Conservation (phyloP, 2,888 invertebrate species). For the Trileptium ribeirensis region DNA sequence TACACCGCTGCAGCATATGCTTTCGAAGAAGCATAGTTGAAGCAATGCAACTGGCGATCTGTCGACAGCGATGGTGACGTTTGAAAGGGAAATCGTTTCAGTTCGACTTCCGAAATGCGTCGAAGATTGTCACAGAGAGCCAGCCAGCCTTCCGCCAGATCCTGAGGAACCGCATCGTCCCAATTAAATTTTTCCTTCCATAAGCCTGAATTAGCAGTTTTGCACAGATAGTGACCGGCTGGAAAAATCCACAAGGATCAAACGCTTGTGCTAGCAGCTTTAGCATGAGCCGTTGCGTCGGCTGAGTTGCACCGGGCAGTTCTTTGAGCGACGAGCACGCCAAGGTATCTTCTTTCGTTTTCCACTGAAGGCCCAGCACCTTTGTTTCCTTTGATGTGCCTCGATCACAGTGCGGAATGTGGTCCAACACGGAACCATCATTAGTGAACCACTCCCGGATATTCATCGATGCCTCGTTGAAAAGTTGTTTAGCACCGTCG, state of each 20-base stretch:
- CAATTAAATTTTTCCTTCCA: conserved; percentile 38
- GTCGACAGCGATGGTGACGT: neutral
- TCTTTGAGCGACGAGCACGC: neutral
- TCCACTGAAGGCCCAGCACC: too few relatives aligned
- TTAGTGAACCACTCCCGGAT: conserved; percentile 17
- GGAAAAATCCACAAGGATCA: conserved; percentile 37
- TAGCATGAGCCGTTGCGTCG: conserved; percentile 31
- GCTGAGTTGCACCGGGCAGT: too few relatives aligned
- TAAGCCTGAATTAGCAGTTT: conserved; percentile 41
- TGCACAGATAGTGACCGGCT: conserved; percentile 26
- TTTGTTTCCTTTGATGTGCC: too few relatives aligned
- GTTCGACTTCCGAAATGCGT: neutral
- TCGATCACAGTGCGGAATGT: too few relatives aligned
- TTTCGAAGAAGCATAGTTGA: neutral
- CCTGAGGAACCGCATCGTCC: conserved; percentile 36
- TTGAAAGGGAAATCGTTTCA: neutral
- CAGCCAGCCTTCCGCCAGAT: neutral
- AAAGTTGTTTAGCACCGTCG: too few relatives aligned
- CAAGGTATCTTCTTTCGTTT: conserved; percentile 10
- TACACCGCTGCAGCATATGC: neutral
- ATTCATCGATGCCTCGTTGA: too few relatives aligned
- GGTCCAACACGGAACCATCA: neutral
- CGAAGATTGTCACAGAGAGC: neutral
- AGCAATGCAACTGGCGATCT: neutral
- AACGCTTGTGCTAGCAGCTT: conserved; percentile 30